Conservation (phyloP, 2,113 vertebrate genomes). For the Poeciliopsis occidentalis region DNA sequence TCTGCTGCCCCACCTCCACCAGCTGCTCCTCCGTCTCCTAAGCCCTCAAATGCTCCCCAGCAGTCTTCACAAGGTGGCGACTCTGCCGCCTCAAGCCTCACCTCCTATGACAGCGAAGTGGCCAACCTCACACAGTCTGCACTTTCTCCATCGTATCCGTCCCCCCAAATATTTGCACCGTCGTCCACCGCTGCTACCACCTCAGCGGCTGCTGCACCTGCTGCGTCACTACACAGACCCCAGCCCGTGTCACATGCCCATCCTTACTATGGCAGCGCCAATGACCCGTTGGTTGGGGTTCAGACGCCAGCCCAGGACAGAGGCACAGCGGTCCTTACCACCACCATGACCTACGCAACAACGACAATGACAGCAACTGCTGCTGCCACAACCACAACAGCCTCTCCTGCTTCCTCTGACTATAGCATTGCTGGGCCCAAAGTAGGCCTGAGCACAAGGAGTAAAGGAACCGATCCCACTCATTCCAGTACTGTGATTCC, state of each 20-base stretch:
- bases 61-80: constrained; percentile 82
- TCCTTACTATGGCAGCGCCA: constrained; percentile 62
- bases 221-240: constrained; percentile 71
- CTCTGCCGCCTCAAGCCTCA: constrained; percentile 90
- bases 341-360: constrained; percentile 77
- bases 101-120: constrained; percentile 93
- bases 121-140: constrained; percentile 89
- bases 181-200: constrained; percentile 49
- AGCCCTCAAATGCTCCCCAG: constrained; percentile 51
- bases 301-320: constrained; percentile 68
- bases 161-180: constrained; percentile 71
- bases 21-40: constrained; percentile 53
- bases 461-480: constrained; percentile 48
- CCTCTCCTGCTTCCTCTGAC: constrained; percentile 66
- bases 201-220: constrained; percentile 48
- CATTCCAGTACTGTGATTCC: constrained; percentile 39
- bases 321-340: constrained; percentile 68
- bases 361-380: constrained; percentile 73
- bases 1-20: constrained; percentile 59
- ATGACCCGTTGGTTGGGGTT: constrained; percentile 35
- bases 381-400: constrained; percentile 65
- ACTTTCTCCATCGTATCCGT: constrained; percentile 76
- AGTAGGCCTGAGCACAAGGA: constrained; percentile 24
- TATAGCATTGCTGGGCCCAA: constrained; percentile 54
- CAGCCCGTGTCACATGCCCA: constrained; percentile 79